Base-by-base conservation (phyloP, 1,140 invertebrate genomes). In the Sycophila sp. region DNA sequence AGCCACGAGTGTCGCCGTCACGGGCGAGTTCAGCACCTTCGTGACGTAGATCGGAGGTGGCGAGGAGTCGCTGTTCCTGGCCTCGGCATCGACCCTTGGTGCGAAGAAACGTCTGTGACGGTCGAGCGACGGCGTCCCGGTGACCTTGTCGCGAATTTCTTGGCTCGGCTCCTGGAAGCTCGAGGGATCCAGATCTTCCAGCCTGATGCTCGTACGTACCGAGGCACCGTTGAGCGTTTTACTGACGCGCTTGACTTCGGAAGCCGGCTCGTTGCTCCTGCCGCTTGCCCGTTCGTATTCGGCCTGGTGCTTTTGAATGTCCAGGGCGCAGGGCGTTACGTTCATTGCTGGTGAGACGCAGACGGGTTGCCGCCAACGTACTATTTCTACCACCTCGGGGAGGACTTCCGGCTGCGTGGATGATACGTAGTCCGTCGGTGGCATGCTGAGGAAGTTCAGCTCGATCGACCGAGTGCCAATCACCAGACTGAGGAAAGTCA, bases 351-450 rank as follows among this genome's bases (percentile, higher is more conserved):
- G 47, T 5, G 72, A 22, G 7, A 79, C 2, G 30, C 77, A 78
- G 7, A 81, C 45, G 6, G 77, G 60, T 45, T 79, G 78, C 40
- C 66, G 73, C 73, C 75, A 77, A 30, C 53, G 73, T 15, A 77
- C 26, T 0, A 78, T 36, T 28, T 78, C 74, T 0, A 77, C 28
- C 10, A 74, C 13, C 8, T 71, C 51, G 1, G 59, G 17, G 0
- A 24, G 5, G 0, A 2, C 11, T 17, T 22, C 22, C 10, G 24
- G 11, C 7, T 38, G 17, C 17, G 38, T 15, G 3, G 8, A 6
- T 4, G 6, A 8, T 1, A n/a, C 13, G 3, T 0, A 8, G 1
- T n/a, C 7, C 3, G 19, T 28, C 4, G 28, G 13, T 2, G 32
- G 62, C 13, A 38, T 11, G 1, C 47, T 28, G 5, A 74, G 11